Conservation (phyloP, 2,888 invertebrate genomes). For the Fissipunctia ypsillon region DNA sequence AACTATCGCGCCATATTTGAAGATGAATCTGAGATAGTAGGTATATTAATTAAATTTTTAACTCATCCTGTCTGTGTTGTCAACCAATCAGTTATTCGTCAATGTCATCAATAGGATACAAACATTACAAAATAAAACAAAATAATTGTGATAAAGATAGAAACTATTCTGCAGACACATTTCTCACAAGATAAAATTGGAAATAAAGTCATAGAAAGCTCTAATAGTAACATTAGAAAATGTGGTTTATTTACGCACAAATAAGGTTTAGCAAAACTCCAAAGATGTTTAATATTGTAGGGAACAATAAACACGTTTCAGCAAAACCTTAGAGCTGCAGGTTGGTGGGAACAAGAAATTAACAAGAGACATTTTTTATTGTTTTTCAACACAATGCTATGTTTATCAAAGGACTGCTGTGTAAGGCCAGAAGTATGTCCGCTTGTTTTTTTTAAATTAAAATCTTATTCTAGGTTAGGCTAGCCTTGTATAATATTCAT, state of each 20-base stretch:
- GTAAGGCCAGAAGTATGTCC: not conserved
- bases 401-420: not conserved
- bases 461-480: not conserved
- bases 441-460: not conserved
- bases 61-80: slow-evolving; percentile 10
- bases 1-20: slow-evolving; percentile 7
- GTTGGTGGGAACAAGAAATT: not conserved
- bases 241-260: not conserved
- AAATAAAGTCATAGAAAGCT: not conserved
- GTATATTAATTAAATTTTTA: slow-evolving; percentile 12
- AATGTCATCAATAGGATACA: slow-evolving; percentile 7
- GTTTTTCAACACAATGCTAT: slow-evolving; percentile 2
- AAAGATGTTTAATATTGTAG: not conserved
- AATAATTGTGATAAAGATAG: not conserved
- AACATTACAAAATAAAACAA: slow-evolving; percentile 4
- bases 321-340: not conserved
- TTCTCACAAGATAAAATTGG: not conserved
- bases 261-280: not conserved
- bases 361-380: not conserved
- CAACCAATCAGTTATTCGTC: not conserved
- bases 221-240: not conserved
- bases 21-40: slow-evolving; percentile 3
- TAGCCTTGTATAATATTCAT: not conserved
- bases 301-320: not conserved
- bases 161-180: not conserved